phyloP scores from a whole-genome alignment of 2,113 vertebrate genomes.

The Anarhynchus alexandrinus region DNA sequence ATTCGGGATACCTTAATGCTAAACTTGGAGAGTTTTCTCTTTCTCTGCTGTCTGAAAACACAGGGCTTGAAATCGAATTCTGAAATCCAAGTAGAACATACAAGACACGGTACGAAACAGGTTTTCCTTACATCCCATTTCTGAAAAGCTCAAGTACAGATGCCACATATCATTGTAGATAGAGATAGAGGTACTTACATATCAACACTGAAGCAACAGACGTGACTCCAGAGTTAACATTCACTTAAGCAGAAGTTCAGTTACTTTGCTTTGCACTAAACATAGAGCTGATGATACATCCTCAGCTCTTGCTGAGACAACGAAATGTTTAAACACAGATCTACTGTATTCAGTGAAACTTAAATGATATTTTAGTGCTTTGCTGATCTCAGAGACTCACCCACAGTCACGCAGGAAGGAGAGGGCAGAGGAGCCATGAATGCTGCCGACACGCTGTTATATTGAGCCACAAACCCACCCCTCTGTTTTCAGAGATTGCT shows the following conservation, averaged over 20 bases:
- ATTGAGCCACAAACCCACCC: background rate
- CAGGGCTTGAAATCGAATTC: background rate
- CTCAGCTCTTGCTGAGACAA: background rate
- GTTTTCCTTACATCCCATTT: background rate
- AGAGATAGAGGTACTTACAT: background rate
- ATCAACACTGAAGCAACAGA: background rate
- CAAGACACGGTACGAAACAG: background rate
- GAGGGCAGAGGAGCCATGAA: background rate
- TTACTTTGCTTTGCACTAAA: background rate
- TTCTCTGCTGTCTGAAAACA: background rate
- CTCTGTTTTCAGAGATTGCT: background rate
- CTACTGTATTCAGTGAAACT: background rate
- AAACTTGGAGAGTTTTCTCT: background rate
- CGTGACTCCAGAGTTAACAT: background rate
- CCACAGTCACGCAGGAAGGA: background rate
- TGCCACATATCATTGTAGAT: background rate
- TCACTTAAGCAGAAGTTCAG: background rate
- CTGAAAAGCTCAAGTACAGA: background rate
- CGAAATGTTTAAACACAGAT: background rate
- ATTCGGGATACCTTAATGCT: background rate
- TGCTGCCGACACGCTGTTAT: background rate
- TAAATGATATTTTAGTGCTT: background rate
- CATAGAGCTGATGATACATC: background rate
- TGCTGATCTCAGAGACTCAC: background rate
- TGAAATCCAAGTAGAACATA: background rate